Base-by-base conservation (phyloP, 2,113 vertebrate genomes). In the Hystrix brachyura region DNA sequence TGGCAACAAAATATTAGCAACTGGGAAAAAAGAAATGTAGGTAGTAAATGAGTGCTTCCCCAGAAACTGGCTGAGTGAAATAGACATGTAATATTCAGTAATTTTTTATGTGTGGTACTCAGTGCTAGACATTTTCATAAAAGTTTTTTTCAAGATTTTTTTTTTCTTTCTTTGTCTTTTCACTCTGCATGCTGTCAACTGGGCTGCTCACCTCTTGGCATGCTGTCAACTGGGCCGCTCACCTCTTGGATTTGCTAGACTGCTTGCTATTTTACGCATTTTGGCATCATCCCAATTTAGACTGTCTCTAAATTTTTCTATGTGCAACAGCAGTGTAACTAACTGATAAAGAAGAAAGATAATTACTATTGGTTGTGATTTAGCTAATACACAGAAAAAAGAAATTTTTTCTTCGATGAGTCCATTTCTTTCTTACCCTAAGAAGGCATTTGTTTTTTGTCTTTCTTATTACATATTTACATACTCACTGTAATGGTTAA, bases 241-340 rank as follows among this genome's bases (percentile, higher is more conserved):
- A 48, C 57, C 79, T 91, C 65, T 90, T 46, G 1, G 19, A 19
- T 94, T 90, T 92, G 76, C 82, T 32, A 79, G 87, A 67, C 59
- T 84, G 71, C 23, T 92, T 81, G 87, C 32, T 90, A 10, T 88
- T 93, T 95, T 80, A 72, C 48, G 57, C 60, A 38, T 74, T 93
- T 85, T 86, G 59, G 74, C 62, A 55, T 87, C 60, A 71, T 83
- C 65, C 46, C 51, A 87, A 13, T 90, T 92, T 59, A 87, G 32
- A 62, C 53, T 74, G 18, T 80, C 67, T 97, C 85, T 72, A 57
- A 62, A 60, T 90, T 90, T 96, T 92, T 69, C 32, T 86, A n/a
- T 60, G 25, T 74, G 43, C 7, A 5, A 17, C 17, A 59, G n/a
- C 25, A 83, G 46, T 29, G 12, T 60, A 74, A 25, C 4, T 64